A percentile compares a stretch with the other conserved stretches of the same genome.
These are phyloP conservation scores for Anoplolepis gracilipes DNA, from an alignment of 1,140 invertebrate genomes.

Conservation along the genomic window DNA sequence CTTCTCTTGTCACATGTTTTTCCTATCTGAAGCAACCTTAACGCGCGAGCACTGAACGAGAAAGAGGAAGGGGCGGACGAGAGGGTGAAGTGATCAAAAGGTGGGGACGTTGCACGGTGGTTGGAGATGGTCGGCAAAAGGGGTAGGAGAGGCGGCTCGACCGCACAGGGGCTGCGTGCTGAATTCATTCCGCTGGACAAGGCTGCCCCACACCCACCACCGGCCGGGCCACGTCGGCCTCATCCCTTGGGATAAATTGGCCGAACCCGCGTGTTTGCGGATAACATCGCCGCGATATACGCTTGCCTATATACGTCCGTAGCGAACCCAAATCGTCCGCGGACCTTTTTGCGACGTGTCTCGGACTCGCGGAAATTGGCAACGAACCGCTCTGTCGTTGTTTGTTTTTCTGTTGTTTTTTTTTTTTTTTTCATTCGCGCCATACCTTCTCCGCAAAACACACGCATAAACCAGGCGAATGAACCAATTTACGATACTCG, in stretches of 20 bases:
- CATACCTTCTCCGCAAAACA: slow-evolving; percentile 23
- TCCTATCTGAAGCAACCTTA: slow-evolving; percentile 63
- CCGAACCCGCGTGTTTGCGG: slow-evolving; percentile 83
- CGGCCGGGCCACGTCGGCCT: slow-evolving; percentile 72
- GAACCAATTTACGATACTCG: slow-evolving; percentile 46
- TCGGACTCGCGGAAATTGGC: slow-evolving; percentile 79
- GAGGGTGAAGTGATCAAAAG: slow-evolving; percentile 54
- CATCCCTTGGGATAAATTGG: slow-evolving; percentile 85
- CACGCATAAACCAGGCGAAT: slow-evolving; percentile 62
- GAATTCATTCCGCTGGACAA: slow-evolving; percentile 84
- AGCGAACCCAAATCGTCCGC: slow-evolving; percentile 69
- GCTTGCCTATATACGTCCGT: slow-evolving; percentile 73
- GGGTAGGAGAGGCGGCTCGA: slow-evolving; percentile 65
- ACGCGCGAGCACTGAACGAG: slow-evolving; percentile 30
- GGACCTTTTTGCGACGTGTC: slow-evolving; percentile 74
- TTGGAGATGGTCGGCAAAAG: slow-evolving; percentile 66
- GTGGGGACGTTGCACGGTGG: slow-evolving; percentile 65
- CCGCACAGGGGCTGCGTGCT: slow-evolving; percentile 77
- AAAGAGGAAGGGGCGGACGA: slow-evolving; percentile 41
- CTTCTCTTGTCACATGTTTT: slow-evolving; percentile 40
- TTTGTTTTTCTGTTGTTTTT: slow-evolving; percentile 49
- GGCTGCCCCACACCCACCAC: slow-evolving; percentile 76
- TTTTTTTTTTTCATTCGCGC: slow-evolving; percentile 32
- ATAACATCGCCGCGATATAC: slow-evolving; percentile 84
- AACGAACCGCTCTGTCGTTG: slow-evolving; percentile 71